Percentiles rank a stretch among this genome's conserved stretches.
Conservation (phyloP, 1,140 invertebrate species). For the Apolygus lucorum region DNA sequence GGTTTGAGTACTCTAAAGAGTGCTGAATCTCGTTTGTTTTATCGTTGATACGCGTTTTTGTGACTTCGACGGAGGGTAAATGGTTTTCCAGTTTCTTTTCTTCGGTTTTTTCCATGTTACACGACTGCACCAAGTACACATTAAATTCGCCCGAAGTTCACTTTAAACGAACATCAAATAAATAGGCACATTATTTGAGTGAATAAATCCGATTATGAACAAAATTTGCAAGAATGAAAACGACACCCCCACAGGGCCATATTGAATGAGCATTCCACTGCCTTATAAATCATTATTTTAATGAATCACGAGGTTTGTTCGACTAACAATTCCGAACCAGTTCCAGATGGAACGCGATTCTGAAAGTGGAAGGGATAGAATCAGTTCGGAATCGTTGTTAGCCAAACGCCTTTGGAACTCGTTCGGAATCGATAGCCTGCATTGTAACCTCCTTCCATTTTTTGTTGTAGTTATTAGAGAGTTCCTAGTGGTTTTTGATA, state of each 20-base stretch:
- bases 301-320: too few relatives aligned
- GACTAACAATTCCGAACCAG: too few relatives aligned
- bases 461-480: too few relatives aligned
- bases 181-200: not conserved
- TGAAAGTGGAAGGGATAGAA: too few relatives aligned
- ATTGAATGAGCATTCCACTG: slow-evolving; percentile 9
- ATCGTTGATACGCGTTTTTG: slow-evolving; percentile 16
- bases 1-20: slow-evolving; percentile 11
- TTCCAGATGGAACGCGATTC: too few relatives aligned
- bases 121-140: not conserved
- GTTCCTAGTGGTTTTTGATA: too few relatives aligned
- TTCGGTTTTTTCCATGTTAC: slow-evolving; percentile 18
- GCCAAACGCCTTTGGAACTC: too few relatives aligned
- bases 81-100: slow-evolving; percentile 8
- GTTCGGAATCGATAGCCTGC: too few relatives aligned
- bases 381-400: too few relatives aligned
- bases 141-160: not conserved
- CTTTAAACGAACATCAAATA: not conserved
- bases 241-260: slow-evolving; percentile 20
- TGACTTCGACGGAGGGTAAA: not conserved
- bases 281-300: too few relatives aligned
- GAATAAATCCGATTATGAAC: not conserved
- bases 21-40: not conserved
- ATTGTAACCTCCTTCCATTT: too few relatives aligned
- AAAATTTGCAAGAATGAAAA: slow-evolving; percentile 19